Evolutionary conservation across 2,113 vertebrate species (phyloP), one percentile per base, ranked within the genome.

Genomic region (Myanophis thanlyinensis): DNA sequence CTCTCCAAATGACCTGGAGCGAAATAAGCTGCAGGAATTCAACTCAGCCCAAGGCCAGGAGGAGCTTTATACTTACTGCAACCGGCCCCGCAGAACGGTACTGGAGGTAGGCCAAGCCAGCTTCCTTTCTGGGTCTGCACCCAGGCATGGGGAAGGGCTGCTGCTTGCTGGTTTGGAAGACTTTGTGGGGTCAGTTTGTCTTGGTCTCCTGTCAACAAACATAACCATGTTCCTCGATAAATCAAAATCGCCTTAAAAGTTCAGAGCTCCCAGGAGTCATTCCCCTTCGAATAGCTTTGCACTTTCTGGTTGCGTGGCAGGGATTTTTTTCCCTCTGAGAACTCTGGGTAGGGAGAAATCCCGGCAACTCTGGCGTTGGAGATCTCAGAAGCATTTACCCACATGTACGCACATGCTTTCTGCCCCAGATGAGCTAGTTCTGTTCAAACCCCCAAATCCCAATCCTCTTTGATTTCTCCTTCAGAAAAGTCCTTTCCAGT

Each of bases 1-100:
- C 3, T 98, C 99, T 5, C 96, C 95, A 0, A 96, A 98, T 0
- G 96, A 98, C 59, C 96, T 98, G 96, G 99, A 99, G 95, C 93
- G 9, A 49, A 98, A 98, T 93, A 99, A 99, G 96, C 98, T 99
- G 94, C 67, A 92, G 3, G 99, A 99, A 94, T 98, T 99, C 95
- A 98, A 98, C 95, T 99, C 99, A 0, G 97, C 98, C 0, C 96
- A 94, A 0, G 99, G 99, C 35, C 99, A 99, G 97, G 98, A 99
- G 4, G 98, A 98, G 12, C 98, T 99, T 51, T 97, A 97, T 47
- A 92, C 95, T 47, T 99, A 99, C 98, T 99, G 99, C 96, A 98
- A 92, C 96, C 97, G 98, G 87, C 98, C 98, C 1, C 97, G 98
- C 10, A 98, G 99, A 95, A 99, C 98, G 1, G 96, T 97, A 0